phyloP scores from a whole-genome alignment of 2,113 vertebrate species.

The Grallaria varia region DNA sequence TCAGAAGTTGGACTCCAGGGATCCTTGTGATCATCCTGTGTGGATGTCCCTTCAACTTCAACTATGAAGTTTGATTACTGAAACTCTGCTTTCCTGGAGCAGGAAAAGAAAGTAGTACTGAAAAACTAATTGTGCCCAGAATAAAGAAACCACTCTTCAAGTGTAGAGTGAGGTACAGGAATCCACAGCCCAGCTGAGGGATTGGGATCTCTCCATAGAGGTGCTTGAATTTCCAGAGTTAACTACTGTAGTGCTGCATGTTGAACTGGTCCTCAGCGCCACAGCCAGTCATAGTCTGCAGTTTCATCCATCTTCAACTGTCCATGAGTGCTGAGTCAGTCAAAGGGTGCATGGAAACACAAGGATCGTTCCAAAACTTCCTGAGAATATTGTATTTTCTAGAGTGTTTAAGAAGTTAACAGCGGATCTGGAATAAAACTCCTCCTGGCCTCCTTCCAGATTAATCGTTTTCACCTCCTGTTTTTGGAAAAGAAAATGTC shows the following conservation, averaged over 20 bases:
- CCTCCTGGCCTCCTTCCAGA: not conserved
- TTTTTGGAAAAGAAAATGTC: not conserved
- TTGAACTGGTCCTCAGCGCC: not conserved
- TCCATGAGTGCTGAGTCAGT: not conserved
- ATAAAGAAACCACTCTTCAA: not conserved
- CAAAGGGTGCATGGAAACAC: not conserved
- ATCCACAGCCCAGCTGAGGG: not conserved
- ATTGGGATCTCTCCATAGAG: not conserved
- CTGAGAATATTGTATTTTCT: not conserved
- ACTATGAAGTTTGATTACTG: not conserved
- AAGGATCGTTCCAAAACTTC: not conserved
- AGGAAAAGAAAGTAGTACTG: not conserved
- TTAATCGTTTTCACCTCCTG: not conserved
- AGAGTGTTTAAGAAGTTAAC: not conserved
- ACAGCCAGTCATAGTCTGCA: not conserved
- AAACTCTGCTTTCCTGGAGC: not conserved
- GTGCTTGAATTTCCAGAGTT: not conserved
- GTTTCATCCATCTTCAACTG: not conserved
- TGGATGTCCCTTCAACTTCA: not conserved
- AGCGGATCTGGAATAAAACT: not conserved
- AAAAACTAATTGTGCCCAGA: not conserved
- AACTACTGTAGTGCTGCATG: accelerated
- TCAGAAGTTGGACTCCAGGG: not conserved
- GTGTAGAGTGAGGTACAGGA: not conserved
- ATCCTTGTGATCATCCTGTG: not conserved